phyloP scores from a whole-genome alignment of 2,113 vertebrate species.

The Bagarius yarrelli region DNA sequence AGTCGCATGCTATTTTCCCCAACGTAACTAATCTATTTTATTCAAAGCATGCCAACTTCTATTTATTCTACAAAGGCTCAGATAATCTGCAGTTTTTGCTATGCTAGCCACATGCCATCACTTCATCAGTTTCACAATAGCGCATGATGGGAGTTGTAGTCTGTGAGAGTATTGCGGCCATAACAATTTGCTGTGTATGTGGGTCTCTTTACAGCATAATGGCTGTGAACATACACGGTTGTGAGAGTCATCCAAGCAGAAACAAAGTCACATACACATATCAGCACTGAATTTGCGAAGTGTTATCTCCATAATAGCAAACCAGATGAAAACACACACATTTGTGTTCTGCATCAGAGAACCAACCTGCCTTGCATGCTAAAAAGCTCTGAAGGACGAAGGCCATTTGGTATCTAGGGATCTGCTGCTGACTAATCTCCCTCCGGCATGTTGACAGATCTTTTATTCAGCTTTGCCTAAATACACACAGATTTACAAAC shows the following conservation, averaged over 20 bases:
- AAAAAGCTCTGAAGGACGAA: conserved; percentile 43
- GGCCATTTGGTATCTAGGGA: conserved; percentile 38
- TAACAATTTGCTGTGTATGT: conserved; percentile 36
- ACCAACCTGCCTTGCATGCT: conserved; percentile 47
- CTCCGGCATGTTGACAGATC: conserved; percentile 41
- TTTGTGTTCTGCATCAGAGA: conserved; percentile 36
- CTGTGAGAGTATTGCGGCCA: conserved; percentile 22
- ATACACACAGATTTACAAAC: conserved; percentile 5
- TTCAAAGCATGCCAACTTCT: conserved; percentile 24
- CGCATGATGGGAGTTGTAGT: conserved; percentile 34
- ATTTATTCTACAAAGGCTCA: conserved; percentile 11
- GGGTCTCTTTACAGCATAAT: conserved; percentile 17
- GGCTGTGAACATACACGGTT: conserved; percentile 16
- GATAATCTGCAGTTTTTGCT: conserved; percentile 14
- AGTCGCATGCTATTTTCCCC: conserved; percentile 33
- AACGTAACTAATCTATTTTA: conserved; percentile 24
- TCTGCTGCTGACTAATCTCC: conserved; percentile 34
- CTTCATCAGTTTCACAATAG: conserved; percentile 31
- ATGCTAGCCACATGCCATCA: conserved; percentile 19
- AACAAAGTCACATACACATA: background rate
- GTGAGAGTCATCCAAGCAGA: conserved; percentile 30
- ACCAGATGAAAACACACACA: conserved; percentile 30
- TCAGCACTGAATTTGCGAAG: background rate
- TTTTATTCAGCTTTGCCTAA: conserved; percentile 2
- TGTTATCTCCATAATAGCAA: conserved; percentile 26